These are phyloP conservation scores for Acanthurus lineatus DNA, from an alignment of 2,797 vertebrate species.

Conservation along the genomic window DNA sequence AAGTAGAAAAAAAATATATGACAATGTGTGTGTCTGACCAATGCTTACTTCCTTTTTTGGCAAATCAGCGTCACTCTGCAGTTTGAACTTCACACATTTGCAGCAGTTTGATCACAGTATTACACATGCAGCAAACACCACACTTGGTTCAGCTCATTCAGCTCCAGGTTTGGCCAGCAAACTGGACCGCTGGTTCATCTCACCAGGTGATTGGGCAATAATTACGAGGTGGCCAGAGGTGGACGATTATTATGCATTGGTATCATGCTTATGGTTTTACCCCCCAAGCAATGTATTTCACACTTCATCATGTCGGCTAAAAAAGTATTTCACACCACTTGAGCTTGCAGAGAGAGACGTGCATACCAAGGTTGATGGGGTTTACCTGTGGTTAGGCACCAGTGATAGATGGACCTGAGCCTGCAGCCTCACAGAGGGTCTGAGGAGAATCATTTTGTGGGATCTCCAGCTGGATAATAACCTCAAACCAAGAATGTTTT, in stretches of 20 bases:
- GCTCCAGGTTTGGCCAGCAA: conserved; percentile 53
- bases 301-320: conserved; percentile 79
- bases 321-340: conserved; percentile 82
- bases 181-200: conserved; percentile 68
- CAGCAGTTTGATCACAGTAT: conserved; percentile 51
- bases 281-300: conserved; percentile 78
- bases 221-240: conserved; percentile 71
- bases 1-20: conserved; percentile 3
- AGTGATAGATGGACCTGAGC: conserved; percentile 51
- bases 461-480: conserved; percentile 5
- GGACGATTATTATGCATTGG: conserved; percentile 81
- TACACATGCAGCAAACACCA: conserved; percentile 52
- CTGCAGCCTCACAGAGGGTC: background rate
- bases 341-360: conserved; percentile 67
- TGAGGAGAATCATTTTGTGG: conserved; percentile 13
- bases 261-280: conserved; percentile 70
- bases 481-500: conserved; percentile 12
- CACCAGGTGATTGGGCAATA: conserved; percentile 74
- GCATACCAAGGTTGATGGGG: conserved; percentile 69
- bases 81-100: conserved; percentile 20
- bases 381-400: conserved; percentile 68
- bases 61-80: conserved; percentile 32
- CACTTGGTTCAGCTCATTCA: conserved; percentile 45
- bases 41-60: background rate
- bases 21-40: conserved; percentile 1